These are phyloP conservation scores for Sinocyclocheilus anophthalmus DNA, from an alignment of 2,113 vertebrate genomes.

Conservation along the genomic window DNA sequence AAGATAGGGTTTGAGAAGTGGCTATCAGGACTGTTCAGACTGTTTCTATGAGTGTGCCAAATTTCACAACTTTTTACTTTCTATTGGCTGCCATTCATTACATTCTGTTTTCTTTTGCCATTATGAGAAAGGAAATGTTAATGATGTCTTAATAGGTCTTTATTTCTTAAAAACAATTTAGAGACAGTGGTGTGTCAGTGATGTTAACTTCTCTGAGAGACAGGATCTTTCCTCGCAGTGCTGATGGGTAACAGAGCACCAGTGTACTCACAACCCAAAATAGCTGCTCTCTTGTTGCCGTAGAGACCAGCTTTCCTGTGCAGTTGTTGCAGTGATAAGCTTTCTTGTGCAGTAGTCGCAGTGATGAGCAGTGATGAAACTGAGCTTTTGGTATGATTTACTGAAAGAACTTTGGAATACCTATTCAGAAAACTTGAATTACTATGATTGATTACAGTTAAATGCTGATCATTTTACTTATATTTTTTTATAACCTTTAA, in stretches of 20 bases:
- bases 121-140: not conserved
- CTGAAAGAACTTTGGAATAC: slow-evolving; percentile 6
- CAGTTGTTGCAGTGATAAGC: no score
- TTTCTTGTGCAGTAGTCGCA: slow-evolving; percentile 57
- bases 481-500: not conserved
- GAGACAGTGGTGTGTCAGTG: not conserved
- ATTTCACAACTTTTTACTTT: not conserved
- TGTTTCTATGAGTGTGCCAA: not conserved
- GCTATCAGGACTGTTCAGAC: not conserved
- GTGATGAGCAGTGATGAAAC: slow-evolving; percentile 45
- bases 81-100: not conserved
- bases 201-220: slow-evolving; percentile 53
- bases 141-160: not conserved
- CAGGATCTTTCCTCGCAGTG: slow-evolving; percentile 45
- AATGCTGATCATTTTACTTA: not conserved
- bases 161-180: not conserved
- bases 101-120: not conserved
- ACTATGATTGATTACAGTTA: not conserved
- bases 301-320: slow-evolving; percentile 70
- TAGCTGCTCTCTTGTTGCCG: slow-evolving; percentile 74
- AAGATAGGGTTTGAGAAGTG: not conserved
- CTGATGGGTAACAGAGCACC: slow-evolving; percentile 62
- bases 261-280: slow-evolving; percentile 68
- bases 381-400: slow-evolving; percentile 16
- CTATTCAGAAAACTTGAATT: not conserved